Conservation (phyloP, 1,140 invertebrate species). For the Zaprionus ghesquierei region DNA sequence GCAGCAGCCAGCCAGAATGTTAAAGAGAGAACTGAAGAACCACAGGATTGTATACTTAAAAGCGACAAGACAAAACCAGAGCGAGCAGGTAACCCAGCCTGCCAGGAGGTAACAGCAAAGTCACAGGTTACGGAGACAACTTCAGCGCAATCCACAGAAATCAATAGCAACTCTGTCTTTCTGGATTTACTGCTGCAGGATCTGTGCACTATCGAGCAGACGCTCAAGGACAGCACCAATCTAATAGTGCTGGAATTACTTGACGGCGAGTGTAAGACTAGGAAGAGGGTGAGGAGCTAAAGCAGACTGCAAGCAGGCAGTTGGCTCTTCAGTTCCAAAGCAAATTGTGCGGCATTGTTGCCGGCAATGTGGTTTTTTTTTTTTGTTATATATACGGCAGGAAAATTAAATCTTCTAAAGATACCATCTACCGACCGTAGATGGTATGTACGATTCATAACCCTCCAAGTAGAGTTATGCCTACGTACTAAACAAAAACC, state of each 20-base stretch:
- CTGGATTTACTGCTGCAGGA: constrained; percentile 3
- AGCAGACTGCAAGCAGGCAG: neutral
- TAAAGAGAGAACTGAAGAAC: neutral
- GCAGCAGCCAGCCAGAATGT: neutral
- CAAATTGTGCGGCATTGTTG: neutral
- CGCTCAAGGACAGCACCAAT: neutral
- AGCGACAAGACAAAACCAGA: no score
- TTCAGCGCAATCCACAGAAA: neutral
- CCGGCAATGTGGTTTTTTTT: constrained; percentile 19
- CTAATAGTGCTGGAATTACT: constrained; percentile 7
- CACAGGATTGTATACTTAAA: no score
- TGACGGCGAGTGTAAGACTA: neutral
- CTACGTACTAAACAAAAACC: no score
- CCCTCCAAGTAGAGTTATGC: no score
- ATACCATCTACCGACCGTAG: no score
- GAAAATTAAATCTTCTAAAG: no score
- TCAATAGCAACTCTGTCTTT: neutral
- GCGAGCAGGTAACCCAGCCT: no score
- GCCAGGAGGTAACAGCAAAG: no score
- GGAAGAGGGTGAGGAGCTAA: no score
- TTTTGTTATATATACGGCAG: no score
- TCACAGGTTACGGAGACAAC: neutral
- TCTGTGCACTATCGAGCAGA: neutral
- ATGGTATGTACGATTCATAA: no score
- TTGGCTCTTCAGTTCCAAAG: neutral